A percentile compares a stretch with the other conserved stretches of the same genome.
Evolutionary conservation across 1,140 invertebrate species (phyloP).

Genomic region (Caenorhabditis tropicalis): DNA sequence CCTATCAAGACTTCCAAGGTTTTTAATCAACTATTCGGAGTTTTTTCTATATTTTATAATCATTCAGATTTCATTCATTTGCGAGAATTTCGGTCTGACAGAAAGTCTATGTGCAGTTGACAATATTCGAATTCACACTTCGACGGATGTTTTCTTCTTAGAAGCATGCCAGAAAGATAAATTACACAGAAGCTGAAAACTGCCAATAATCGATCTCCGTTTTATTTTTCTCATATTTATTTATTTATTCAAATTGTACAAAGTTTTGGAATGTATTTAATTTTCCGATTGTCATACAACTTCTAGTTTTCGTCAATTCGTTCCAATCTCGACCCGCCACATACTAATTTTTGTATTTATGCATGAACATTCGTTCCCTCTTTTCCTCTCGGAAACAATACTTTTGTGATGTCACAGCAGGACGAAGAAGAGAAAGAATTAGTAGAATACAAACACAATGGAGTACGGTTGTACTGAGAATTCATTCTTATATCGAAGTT

Average conservation of each 20-base stretch:
- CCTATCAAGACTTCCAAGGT: constrained; percentile 59
- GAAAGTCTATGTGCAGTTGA: constrained; percentile 63
- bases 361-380: background rate
- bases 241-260: background rate
- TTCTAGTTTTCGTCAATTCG: background rate
- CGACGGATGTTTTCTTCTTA: constrained; percentile 52
- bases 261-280: background rate
- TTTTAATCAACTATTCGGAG: too few species aligned
- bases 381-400: background rate
- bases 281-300: too few species aligned
- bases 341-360: constrained; percentile 32
- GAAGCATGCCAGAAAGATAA: constrained; percentile 54
- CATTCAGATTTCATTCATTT: constrained; percentile 64
- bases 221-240: background rate
- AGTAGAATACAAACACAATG: background rate
- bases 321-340: background rate
- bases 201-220: background rate
- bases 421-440: background rate
- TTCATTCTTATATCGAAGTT: background rate
- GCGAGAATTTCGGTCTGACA: constrained; percentile 62
- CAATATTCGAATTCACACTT: constrained; percentile 59
- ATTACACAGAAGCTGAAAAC: background rate
- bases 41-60: background rate
- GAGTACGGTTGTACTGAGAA: background rate
- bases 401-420: background rate